Evolutionary conservation across 1,140 invertebrate genomes (phyloP), one percentile per base, ranked within the genome.

Genomic region (Heliconius melpomene): DNA sequence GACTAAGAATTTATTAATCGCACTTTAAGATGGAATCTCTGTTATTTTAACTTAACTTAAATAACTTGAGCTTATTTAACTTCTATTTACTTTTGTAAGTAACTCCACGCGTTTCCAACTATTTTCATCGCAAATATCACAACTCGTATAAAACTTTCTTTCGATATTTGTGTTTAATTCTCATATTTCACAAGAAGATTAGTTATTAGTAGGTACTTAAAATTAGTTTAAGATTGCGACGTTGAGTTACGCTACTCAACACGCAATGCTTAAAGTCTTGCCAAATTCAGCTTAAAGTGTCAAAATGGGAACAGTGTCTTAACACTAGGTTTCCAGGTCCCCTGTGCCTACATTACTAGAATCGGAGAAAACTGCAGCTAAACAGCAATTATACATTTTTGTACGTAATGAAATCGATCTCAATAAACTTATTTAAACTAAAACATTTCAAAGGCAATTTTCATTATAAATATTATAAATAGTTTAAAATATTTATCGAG

Each of bases 1-100:
- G 23, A 66, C 60, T 8, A 66, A 16, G 60, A 66, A 66, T 66
- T 66, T 66, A 23, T 8, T 57, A 66, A 66, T 29, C 26, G 1
- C 60, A 66, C 60, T 29, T 26, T 66, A 13, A 66, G 23, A 29
- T 29, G 60, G 60, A 66, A 66, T 29, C 60, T 66, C 60, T 66
- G 60, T 66, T 66, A 66, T 66, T 66, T 66, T 66, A 66, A 66
- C 54, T 57, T n/a, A 57, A 57, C 54, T 52, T 18, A 52, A 52
- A 23, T 23, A 57, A 57, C 54, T 60, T 60, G 54, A 60, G 54
- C 54, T n/a, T 23, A n/a, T 66, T 66, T 29, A 57, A 66, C 60
- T 46, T 13, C 13, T 29, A 16, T 66, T 66, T 66, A 66, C 60
- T 66, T 29, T 66, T 29, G 26, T 2, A 66, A 66, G 60, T 66